Evolutionary conservation across 2,797 vertebrate genomes (phyloP), one percentile per base, ranked within the genome.

Genomic region (Hozukius guyotensis): DNA sequence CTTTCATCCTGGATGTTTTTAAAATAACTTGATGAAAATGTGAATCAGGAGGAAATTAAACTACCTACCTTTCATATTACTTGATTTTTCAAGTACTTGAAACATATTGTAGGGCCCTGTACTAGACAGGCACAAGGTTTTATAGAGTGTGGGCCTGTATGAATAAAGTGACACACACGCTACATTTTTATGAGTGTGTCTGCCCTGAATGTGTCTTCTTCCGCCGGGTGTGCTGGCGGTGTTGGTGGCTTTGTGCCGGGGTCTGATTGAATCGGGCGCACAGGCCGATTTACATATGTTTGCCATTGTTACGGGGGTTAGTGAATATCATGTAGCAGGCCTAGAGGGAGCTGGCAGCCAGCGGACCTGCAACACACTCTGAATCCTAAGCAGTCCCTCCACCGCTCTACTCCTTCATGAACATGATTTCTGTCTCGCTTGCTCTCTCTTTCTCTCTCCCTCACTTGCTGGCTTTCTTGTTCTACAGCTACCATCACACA

Each of bases 201-300:
- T 61, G 38, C 59, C 27, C 64, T 72, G 69, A 80, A 25, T 14
- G 7, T 38, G 78, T 77, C 84, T 77, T 77, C 59, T 22, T 85
- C 63, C 10, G 2, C 78, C 53, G 78, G 70, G 81, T 86, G 85
- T 86, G 85, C 85, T 62, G 61, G 81, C 70, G 27, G 80, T 94
- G 86, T 86, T 87, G 42, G 83, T 88, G 87, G 88, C 91, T 95
- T 94, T 94, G 90, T 94, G 90, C 90, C 32, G 72, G 73, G 91
- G 46, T 88, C 90, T 94, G 94, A 96, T 94, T 95, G 93, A 94
- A 94, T 93, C 81, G 88, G 94, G 93, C 93, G 92, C 90, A 87
- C 82, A 67, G 88, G 86, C 91, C 93, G 88, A 95, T 96, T 95
- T 95, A 94, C 94, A 96, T 96, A 94, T 95, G 94, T 96, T 95